Evolutionary conservation across 1,140 invertebrate species (phyloP), one percentile per base, ranked within the genome.

Genomic region (Pseudomyrmex sp.): DNA sequence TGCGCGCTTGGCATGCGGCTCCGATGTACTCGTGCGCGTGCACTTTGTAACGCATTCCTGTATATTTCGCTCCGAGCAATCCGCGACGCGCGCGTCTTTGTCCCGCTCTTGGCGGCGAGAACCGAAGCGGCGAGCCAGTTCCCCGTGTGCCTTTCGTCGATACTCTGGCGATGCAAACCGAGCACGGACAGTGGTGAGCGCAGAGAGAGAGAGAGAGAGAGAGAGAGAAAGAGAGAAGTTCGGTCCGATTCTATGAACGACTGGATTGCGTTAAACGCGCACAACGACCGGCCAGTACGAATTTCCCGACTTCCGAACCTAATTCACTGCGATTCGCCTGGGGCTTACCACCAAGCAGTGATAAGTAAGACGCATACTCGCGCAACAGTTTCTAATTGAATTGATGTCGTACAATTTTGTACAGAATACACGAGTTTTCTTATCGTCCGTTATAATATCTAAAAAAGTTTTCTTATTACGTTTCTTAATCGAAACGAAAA

Each of bases 1-100:
- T 80, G 76, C 76, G 76, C 76, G 20, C 66, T 18, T 54, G 76
- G 76, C 76, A 79, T 70, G 76, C 63, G 52, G 63, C 62, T 18
- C 35, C 20, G 20, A 35, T 44, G 35, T 48, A 44, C 54, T 65
- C 65, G 52, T 26, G 76, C 56, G 54, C 76, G 76, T 72, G 54
- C 76, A 80, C 76, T 80, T 72, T 80, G 76, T 80, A 59, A 80
- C 66, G 76, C 76, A 80, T 80, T 72, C 76, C 76, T 70, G 76
- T 80, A 72, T 59, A 80, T 72, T 80, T 80, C 66, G 66, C 76
- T 80, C 54, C 44, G 66, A 80, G 76, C 76, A 58, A 72, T 80
- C 59, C 66, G 76, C 76, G 76, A 70, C 52, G 76, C 75, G 50
- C 65, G 76, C 54, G 54, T 80, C 76, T 80, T 80, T 80, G 76